Conservation (phyloP, 2,888 invertebrate species). For the Trichopoda pennipes region DNA sequence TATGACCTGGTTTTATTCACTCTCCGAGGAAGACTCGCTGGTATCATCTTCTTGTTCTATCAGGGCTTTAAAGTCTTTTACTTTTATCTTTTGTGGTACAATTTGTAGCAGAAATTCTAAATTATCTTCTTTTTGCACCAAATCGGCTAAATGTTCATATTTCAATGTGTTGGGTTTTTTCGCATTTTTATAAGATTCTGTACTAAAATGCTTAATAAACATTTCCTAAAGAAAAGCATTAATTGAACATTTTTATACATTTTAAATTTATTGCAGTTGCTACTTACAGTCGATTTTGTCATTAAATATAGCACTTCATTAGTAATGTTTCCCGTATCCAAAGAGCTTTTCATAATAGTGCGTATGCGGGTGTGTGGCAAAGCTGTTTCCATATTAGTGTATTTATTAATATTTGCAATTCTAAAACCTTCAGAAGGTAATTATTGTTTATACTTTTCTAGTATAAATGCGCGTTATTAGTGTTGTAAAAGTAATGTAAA, state of each 20-base stretch:
- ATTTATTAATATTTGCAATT: too few relatives aligned
- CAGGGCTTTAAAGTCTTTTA: constrained; percentile 77
- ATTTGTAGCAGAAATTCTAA: constrained; percentile 79
- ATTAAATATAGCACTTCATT: constrained; percentile 77
- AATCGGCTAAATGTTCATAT: constrained; percentile 77
- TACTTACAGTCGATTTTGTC: constrained; percentile 75
- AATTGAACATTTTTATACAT: neutral
- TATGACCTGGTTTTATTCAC: constrained; percentile 23
- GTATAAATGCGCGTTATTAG: neutral
- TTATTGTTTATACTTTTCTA: neutral
- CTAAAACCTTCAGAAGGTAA: neutral
- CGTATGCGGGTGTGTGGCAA: constrained; percentile 77
- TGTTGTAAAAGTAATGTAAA: constrained; percentile 4
- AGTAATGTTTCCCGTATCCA: constrained; percentile 77
- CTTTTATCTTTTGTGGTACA: constrained; percentile 79
- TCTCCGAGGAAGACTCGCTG: constrained; percentile 64
- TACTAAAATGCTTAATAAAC: constrained; percentile 77
- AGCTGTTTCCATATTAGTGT: constrained; percentile 71
- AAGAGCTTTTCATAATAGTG: constrained; percentile 80
- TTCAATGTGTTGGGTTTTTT: constrained; percentile 72
- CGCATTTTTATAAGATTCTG: constrained; percentile 73
- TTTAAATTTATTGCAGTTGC: neutral
- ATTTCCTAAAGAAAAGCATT: constrained; percentile 73
- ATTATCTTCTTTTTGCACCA: constrained; percentile 74
- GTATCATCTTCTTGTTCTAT: constrained; percentile 68